Evolutionary conservation across 2,797 vertebrate genomes (phyloP), one percentile per base, ranked within the genome.

Genomic region (Anabas testudineus): DNA sequence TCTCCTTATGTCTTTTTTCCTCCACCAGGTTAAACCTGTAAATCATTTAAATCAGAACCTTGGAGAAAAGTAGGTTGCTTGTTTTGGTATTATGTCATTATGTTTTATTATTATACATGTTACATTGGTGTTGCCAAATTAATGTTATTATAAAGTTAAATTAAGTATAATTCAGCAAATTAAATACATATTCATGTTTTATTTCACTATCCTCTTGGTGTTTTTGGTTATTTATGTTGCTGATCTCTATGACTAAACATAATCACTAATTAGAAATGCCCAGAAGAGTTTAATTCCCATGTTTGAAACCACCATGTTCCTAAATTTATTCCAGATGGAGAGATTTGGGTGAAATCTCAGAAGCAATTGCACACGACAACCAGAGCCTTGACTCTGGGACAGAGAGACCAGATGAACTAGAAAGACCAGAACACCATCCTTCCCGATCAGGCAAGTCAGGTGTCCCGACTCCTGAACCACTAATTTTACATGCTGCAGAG

Each of bases 21-120:
- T 70, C 52, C 90, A 91, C 64, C 91, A 99, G 97, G 88, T 96
- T 74, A 99, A 95, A 88, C 90, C 93, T 52, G 86, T 93, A 73
- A 85, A 94, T 82, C 89, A 95, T 78, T 91, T 94, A 67, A 94
- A 93, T 90, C 95, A 93, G 74, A 92, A 85, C 84, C 81, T 87
- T 74, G 84, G 85, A 80, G 95, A 97, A 93, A 98, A 95, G 98
- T 99, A 96, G 59, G 91, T 91, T 56, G 2, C 16, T 37, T 43
- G 61, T 74, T 71, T 34, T 85, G 14, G 37, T 69, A 36, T 59
- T 53, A 7, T 55, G 9, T 15, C 28, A 58, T 55, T 8, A 34
- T 72, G 63, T 37, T 18, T 21, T 57, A 18, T 15, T 13, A 13
- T 13, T 13, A 36, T n/a, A n/a, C n/a, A n/a, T n/a, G n/a, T n/a